Conservation (phyloP, 1,140 invertebrate species). For the Drosophila grimshawi region DNA sequence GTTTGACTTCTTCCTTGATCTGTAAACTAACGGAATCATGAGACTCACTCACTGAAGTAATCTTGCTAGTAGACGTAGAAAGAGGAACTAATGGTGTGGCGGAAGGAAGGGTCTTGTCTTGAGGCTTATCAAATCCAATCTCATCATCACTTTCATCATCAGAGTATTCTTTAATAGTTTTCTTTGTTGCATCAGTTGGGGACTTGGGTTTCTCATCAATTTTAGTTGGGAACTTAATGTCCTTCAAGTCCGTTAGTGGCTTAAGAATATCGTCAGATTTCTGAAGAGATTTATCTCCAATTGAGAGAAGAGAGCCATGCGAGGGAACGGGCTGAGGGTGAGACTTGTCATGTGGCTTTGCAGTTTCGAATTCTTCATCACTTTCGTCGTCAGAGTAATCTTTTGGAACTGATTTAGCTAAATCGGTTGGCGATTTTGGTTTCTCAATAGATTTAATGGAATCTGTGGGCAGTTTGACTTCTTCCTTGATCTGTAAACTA, state of each 20-base stretch:
- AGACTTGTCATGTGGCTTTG: neutral
- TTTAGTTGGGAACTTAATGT: neutral
- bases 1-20: neutral
- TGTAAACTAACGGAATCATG: neutral
- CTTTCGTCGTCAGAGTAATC: neutral
- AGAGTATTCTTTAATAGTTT: slow-evolving; percentile 17
- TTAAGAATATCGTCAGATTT: neutral
- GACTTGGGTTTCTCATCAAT: slow-evolving; percentile 36
- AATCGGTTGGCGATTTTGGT: neutral
- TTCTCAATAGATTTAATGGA: slow-evolving; percentile 18
- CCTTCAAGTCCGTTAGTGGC: neutral
- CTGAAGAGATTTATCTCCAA: slow-evolving; percentile 5
- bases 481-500: no score
- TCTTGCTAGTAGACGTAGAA: neutral
- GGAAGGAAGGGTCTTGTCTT: neutral
- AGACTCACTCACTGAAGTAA: neutral
- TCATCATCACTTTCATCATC: slow-evolving; percentile 36
- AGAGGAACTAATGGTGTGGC: slow-evolving; percentile 1
- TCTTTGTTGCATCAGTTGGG: slow-evolving; percentile 20
- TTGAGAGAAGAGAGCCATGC: neutral
- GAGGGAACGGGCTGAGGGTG: slow-evolving; percentile 2
- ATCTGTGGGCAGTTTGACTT: neutral
- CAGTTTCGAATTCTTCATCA: neutral
- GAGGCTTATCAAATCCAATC: slow-evolving; percentile 12
- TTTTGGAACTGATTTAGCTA: neutral